phyloP scores from a whole-genome alignment of 2,113 vertebrate genomes.

The Numenius arquata region DNA sequence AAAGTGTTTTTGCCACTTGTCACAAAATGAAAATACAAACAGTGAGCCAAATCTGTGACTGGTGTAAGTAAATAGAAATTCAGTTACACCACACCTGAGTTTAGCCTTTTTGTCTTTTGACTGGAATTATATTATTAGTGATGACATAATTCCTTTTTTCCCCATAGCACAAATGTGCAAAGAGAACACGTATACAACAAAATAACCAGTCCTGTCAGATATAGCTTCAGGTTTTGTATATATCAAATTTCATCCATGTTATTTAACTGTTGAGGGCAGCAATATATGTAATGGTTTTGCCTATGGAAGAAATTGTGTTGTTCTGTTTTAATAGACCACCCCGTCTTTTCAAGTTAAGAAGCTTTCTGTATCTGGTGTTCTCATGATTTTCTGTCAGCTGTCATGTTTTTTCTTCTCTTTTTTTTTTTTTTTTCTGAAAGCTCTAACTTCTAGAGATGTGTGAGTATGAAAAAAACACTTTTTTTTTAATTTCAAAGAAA shows the following conservation, averaged over 20 bases:
- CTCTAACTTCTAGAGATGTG: neutral
- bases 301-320: neutral
- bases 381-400: neutral
- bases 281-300: neutral
- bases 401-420: neutral
- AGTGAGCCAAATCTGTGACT: neutral
- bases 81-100: neutral
- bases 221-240: neutral
- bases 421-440: neutral
- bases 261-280: neutral
- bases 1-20: neutral
- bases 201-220: neutral
- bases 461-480: neutral
- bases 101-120: neutral
- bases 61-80: neutral
- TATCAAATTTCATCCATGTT: neutral
- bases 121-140: neutral
- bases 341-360: neutral
- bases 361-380: neutral
- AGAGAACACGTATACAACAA: neutral
- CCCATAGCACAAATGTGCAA: neutral
- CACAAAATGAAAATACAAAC: neutral
- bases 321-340: neutral
- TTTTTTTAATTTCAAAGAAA: neutral
- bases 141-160: neutral